Evolutionary conservation across 1,140 invertebrate genomes (phyloP).

Genomic region (Holotrichia oblita): DNA sequence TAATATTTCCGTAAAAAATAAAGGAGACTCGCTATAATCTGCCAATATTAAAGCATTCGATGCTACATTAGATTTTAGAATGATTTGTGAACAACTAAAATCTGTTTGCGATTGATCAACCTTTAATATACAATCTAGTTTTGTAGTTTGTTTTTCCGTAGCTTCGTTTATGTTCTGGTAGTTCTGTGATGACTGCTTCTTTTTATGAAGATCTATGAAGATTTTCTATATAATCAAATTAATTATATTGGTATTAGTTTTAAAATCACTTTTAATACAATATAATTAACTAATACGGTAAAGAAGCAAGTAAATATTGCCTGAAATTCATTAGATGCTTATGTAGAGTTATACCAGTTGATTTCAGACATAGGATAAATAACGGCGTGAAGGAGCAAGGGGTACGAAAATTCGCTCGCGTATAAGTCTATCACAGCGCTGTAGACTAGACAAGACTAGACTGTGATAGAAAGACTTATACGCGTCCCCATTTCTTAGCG

Average conservation of each 20-base stretch:
- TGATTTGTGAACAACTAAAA: background rate
- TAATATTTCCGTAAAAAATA: background rate
- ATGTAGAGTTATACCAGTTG: too few species aligned
- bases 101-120: background rate
- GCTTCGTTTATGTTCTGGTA: background rate
- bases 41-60: background rate
- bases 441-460: too few species aligned
- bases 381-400: too few species aligned
- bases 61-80: background rate
- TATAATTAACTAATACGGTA: slow-evolving; percentile 8
- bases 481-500: too few species aligned
- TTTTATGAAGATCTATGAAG: slow-evolving; percentile 20
- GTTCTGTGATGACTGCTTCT: background rate
- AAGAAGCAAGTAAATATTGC: too few species aligned
- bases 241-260: too few species aligned
- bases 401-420: too few species aligned
- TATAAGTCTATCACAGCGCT: too few species aligned
- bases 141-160: background rate
- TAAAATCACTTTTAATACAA: too few species aligned
- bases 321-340: too few species aligned
- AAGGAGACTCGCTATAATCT: background rate
- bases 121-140: background rate
- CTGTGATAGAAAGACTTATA: too few species aligned
- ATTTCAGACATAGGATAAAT: too few species aligned
- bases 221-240: slow-evolving; percentile 18